phyloP scores from a whole-genome alignment of 2,797 vertebrate genomes.

The Nyctibius grandis region DNA sequence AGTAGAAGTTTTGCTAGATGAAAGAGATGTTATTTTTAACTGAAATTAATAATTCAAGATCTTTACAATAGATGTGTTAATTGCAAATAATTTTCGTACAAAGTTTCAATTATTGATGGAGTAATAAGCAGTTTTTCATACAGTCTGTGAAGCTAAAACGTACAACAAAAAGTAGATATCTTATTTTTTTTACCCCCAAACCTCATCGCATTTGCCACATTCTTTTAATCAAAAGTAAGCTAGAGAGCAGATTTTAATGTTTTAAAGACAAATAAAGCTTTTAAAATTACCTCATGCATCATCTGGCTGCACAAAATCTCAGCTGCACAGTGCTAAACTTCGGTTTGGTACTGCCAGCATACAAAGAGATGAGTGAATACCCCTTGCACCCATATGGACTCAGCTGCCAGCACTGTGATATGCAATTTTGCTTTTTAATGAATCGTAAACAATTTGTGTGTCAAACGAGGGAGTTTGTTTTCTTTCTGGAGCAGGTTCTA shows the following conservation, averaged over 20 bases:
- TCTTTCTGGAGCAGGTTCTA: conserved; percentile 71
- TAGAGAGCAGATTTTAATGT: conserved; percentile 64
- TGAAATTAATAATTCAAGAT: conserved; percentile 57
- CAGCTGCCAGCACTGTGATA: conserved; percentile 78
- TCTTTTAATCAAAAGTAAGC: conserved; percentile 68
- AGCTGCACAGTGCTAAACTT: conserved; percentile 77
- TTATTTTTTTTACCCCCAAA: neutral
- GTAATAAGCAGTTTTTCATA: conserved; percentile 58
- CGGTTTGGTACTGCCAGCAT: conserved; percentile 75
- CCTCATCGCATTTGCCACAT: conserved; percentile 4
- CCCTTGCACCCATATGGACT: conserved; percentile 75
- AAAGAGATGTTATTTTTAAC: conserved; percentile 59
- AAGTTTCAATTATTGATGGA: conserved; percentile 67
- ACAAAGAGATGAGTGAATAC: conserved; percentile 81
- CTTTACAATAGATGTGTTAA: conserved; percentile 58
- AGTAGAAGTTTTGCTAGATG: conserved; percentile 39
- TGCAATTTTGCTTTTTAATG: conserved; percentile 84
- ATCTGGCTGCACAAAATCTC: conserved; percentile 75
- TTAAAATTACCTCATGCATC: conserved; percentile 81
- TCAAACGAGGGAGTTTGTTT: conserved; percentile 78
- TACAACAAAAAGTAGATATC: conserved; percentile 8
- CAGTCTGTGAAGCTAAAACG: conserved; percentile 22
- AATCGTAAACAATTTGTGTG: conserved; percentile 83
- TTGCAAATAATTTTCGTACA: conserved; percentile 67
- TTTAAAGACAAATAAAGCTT: conserved; percentile 79